Evolutionary conservation across 1,140 invertebrate species (phyloP), one percentile per base, ranked within the genome.

Genomic region (Asobara japonica): DNA sequence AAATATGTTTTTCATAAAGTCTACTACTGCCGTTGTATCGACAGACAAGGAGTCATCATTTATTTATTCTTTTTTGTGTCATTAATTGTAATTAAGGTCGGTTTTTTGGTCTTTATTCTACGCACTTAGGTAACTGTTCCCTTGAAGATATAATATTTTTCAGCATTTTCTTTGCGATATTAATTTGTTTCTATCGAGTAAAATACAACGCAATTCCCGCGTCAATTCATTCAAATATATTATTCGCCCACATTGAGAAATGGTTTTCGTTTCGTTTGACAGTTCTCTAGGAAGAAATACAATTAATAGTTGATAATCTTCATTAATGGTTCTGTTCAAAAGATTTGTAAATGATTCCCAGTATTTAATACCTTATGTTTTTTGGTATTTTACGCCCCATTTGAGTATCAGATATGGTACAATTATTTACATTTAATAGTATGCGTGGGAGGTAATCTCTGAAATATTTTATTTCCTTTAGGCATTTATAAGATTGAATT

Each of bases 11-110:
- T 18, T 56, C 3, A 25, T 25, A 27, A 56, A 25, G 1, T 27
- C 5, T 8, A 56, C 1, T 8, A 0, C 5, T 27, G 51, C 2
- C 8, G 45, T 56, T 22, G 51, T 11, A 56, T 25, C 22, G 51
- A 22, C 25, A 11, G 22, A 56, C 22, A 11, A 18, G 6, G 51
- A 25, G 22, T 25, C 4, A 27, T 56, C 51, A 25, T 56, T 56
- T 56, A 56, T 13, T 5, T 45, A 45, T 6, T 16, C 5, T 16
- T 56, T 25, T 20, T 13, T n/a, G n/a, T n/a, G n/a, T n/a, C n/a
- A n/a, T 56, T 56, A 56, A 25, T 18, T 22, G 22, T 56, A 56
- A 56, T 22, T 56, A 56, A 56, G 51, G 51, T 56, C 51, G 51
- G 20, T 25, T 27, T 56, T 5, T 22, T 25, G 51, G 51, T 56